Evolutionary conservation across 2,888 invertebrate genomes (phyloP).

Genomic region (Peribatodes rhomboidaria): DNA sequence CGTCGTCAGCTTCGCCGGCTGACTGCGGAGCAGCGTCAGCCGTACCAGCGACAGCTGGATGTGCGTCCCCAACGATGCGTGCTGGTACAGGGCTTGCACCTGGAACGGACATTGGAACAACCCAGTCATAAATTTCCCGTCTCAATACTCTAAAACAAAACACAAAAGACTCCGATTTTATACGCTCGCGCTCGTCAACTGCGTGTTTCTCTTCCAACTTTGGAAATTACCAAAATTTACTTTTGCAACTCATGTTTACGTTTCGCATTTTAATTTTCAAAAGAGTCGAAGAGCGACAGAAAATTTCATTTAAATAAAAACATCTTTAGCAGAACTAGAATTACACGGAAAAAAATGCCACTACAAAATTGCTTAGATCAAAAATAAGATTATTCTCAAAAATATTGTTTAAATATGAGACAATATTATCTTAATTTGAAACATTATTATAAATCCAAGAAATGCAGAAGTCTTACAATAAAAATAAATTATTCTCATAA

Average conservation of each 20-base stretch:
- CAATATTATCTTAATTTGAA: too few species aligned
- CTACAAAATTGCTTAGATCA: too few species aligned
- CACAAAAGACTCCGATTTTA: constrained; percentile 4
- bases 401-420: too few species aligned
- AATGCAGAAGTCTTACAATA: too few species aligned
- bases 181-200: neutral
- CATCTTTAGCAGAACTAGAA: neutral
- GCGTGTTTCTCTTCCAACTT: neutral
- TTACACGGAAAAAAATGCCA: too few species aligned
- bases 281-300: neutral
- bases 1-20: constrained; percentile 88
- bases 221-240: neutral
- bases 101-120: constrained; percentile 57
- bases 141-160: neutral
- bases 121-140: constrained; percentile 26
- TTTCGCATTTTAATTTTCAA: constrained; percentile 3
- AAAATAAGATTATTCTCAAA: too few species aligned
- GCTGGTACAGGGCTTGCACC: constrained; percentile 93
- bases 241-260: neutral
- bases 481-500: too few species aligned
- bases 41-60: constrained; percentile 90
- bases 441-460: too few species aligned
- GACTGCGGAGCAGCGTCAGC: constrained; percentile 89
- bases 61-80: constrained; percentile 89
- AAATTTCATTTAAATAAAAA: too few species aligned